Evolutionary conservation across 2,113 vertebrate genomes (phyloP), one percentile per base, ranked within the genome.

Genomic region (Terrapene triunguis): DNA sequence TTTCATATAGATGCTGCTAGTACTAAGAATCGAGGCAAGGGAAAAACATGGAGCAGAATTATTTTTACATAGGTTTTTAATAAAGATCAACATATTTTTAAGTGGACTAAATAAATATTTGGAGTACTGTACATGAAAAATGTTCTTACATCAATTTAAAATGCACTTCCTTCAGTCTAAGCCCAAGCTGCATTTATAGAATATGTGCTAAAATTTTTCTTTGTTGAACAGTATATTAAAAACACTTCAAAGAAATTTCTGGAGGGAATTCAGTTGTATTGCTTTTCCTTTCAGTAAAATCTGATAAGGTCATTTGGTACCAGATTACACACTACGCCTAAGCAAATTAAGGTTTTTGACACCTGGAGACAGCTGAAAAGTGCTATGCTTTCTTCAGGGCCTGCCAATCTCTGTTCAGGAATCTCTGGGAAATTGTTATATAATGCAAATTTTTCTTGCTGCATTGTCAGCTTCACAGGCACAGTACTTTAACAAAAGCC

Each of bases 251-350:
- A 87, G 11, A 65, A 87, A 88, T 93, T 89, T 83, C 93, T 86
- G 74, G 57, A 81, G 89, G 87, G 87, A 92, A 89, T 88, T 55
- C 6, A 13, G 72, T 59, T 90, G 51, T 80, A 89, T 89, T 83
- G 32, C 44, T 94, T 96, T 92, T 88, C n/a, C 55, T 94, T 96
- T 94, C 89, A 88, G 72, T 91, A 97, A 65, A 82, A 54, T 85
- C 82, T 91, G 69, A 81, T 81, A 93, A 93, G 89, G 72, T 94
- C 81, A 95, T 85, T 92, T 87, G 17, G 19, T 69, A 65, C 42
- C 38, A 94, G 48, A 89, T 47, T 94, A 17, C 16, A 59, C 95
- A 82, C 27, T 82, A 91, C 13, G 29, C 5, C 12, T 85, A 47
- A 89, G 22, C 10, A 95, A 95, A 82, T 87, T 78, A 94, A 94